phyloP scores from a whole-genome alignment of 1,140 invertebrate genomes.

The Drosophila quadrilineata region DNA sequence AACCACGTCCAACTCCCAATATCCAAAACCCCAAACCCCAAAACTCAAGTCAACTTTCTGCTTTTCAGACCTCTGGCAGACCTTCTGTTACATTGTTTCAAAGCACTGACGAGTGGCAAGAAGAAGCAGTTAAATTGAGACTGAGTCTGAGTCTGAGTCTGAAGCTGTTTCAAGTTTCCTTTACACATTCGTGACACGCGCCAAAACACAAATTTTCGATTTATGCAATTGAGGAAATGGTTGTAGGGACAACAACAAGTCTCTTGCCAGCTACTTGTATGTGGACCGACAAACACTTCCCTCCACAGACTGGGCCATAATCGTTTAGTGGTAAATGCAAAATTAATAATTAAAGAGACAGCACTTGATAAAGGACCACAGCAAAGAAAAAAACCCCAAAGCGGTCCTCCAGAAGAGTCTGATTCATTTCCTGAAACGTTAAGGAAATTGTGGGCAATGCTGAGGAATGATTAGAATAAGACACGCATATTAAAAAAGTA shows the following conservation, averaged over 20 bases:
- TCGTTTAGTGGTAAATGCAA: slow-evolving; percentile 75
- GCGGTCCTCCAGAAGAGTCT: too few relatives aligned
- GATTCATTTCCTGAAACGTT: slow-evolving; percentile 27
- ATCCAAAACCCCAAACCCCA: neutral
- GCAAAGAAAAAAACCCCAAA: too few relatives aligned
- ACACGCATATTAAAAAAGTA: too few relatives aligned
- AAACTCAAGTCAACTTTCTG: too few relatives aligned
- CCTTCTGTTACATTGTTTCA: slow-evolving; percentile 73
- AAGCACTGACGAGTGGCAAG: slow-evolving; percentile 35
- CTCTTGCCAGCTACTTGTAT: too few relatives aligned
- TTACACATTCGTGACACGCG: slow-evolving; percentile 73
- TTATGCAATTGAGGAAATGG: slow-evolving; percentile 79
- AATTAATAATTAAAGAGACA: slow-evolving; percentile 76
- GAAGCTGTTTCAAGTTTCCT: slow-evolving; percentile 6
- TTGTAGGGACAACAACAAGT: slow-evolving; percentile 39
- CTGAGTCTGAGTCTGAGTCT: neutral
- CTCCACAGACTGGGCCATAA: slow-evolving; percentile 45
- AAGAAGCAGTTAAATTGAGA: slow-evolving; percentile 1
- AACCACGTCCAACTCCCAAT: slow-evolving; percentile 1
- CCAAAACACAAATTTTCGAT: slow-evolving; percentile 78
- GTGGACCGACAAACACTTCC: too few relatives aligned
- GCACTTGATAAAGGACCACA: slow-evolving; percentile 12
- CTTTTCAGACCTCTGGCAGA: slow-evolving; percentile 20
- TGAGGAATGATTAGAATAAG: too few relatives aligned
- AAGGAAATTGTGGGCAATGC: too few relatives aligned